Evolutionary conservation across 2,113 vertebrate genomes (phyloP).

Genomic region (Misgurnus anguillicaudatus): DNA sequence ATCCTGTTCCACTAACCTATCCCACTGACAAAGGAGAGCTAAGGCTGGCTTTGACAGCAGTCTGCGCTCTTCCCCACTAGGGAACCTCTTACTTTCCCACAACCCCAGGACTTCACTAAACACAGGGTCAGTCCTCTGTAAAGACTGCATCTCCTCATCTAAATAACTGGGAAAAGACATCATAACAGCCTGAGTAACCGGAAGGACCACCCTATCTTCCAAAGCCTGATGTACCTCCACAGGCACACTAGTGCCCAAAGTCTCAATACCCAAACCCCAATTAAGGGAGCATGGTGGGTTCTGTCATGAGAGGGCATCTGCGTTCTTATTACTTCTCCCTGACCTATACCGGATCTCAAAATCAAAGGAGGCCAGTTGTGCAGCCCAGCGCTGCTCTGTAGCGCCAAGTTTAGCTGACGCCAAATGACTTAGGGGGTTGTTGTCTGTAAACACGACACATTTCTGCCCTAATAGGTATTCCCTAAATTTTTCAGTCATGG

Average conservation of each 20-base stretch:
- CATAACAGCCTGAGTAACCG: not conserved
- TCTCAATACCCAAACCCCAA: not conserved
- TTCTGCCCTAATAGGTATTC: too few species aligned
- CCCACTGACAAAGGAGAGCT: not conserved
- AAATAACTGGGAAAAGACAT: not conserved
- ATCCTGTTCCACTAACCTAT: not conserved
- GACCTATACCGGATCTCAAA: too few species aligned
- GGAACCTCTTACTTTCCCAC: not conserved
- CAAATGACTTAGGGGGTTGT: too few species aligned
- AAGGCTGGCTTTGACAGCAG: not conserved
- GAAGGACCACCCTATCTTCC: not conserved
- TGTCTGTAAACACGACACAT: too few species aligned
- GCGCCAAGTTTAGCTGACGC: too few species aligned
- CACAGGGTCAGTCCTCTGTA: not conserved
- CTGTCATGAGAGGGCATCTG: not conserved
- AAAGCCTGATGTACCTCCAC: not conserved
- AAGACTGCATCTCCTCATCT: not conserved
- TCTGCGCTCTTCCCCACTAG: not conserved
- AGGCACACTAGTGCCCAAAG: not conserved
- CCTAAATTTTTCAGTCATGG: too few species aligned
- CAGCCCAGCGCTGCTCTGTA: too few species aligned
- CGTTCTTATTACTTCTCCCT: too few species aligned
- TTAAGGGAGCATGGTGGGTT: not conserved
- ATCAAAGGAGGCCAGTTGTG: too few species aligned
- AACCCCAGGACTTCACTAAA: not conserved